Percentiles rank a stretch among this genome's conserved stretches.
Conservation (phyloP, 2,888 invertebrate genomes). For the Spilosoma lubricipeda region DNA sequence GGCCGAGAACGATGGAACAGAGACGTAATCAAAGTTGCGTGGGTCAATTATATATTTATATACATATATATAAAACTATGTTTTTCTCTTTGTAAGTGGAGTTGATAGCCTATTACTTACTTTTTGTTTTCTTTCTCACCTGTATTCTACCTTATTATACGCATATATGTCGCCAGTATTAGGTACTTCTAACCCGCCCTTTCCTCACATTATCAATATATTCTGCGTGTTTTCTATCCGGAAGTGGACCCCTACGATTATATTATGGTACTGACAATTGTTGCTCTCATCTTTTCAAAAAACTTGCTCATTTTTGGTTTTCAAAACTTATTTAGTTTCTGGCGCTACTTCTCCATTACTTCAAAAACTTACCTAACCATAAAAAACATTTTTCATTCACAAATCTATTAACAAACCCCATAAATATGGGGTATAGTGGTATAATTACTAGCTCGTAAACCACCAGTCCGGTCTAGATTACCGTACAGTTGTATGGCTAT, state of each 20-base stretch:
- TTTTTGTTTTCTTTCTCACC: no score
- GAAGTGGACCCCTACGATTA: not conserved
- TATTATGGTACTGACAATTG: not conserved
- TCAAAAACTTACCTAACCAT: not conserved
- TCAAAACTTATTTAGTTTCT: not conserved
- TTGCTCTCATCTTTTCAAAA: no score
- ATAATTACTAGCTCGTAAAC: conserved; percentile 37
- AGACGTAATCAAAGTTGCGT: no score
- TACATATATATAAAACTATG: no score
- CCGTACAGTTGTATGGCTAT: conserved; percentile 64
- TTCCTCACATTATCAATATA: not conserved
- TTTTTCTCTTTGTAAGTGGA: no score
- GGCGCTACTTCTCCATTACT: not conserved
- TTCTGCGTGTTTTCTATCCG: not conserved
- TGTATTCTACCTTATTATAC: no score
- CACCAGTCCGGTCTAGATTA: conserved; percentile 44
- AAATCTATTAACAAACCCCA: conserved; percentile 29
- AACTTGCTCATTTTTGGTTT: not conserved
- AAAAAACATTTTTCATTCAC: conserved; percentile 19
- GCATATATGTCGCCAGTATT: no score
- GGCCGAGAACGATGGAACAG: no score
- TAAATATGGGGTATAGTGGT: conserved; percentile 25
- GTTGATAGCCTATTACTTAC: no score
- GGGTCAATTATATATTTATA: no score
- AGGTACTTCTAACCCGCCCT: not conserved